Evolutionary conservation across 2,113 vertebrate species (phyloP), one percentile per base, ranked within the genome.

Genomic region (Ovis aries): DNA sequence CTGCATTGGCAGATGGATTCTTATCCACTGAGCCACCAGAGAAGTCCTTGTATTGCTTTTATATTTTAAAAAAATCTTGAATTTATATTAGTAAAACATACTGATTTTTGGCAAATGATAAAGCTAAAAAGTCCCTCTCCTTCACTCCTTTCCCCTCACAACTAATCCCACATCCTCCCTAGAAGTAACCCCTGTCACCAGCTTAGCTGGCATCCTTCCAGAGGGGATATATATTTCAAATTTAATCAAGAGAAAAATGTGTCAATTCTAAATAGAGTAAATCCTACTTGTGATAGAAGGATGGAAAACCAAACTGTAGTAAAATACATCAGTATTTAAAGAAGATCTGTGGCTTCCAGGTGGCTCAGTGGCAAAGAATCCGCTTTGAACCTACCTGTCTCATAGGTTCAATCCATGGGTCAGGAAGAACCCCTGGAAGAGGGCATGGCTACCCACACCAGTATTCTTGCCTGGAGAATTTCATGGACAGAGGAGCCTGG

Each of bases 221-320:
- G 5, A 57, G 50, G 77, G 14, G 36, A 92, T 82, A 53, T 62
- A 78, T 62, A 88, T 91, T n/a, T 71, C 67, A 71, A 93, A 59
- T 81, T 93, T 91, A 78, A 97, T 43, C 67, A 82, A 94, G 55
- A 96, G 53, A 92, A 97, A 92, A 93, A 93, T 16, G 13, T 89
- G 48, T 82, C 45, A 67, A 15, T 95, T 91, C 45, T 78, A 84
- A 93, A 78, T 50, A 91, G 10, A 80, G 17, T 31, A 91, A 96
- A 95, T 86, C 48, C 78, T 45, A 88, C 9, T 64, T 95, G 52
- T 91, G 82, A 89, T 17, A 89, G 45, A 95, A 94, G 33, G 31
- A 71, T 82, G 53, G 90, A 91, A 91, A 81, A 16, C 4, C 86
- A 78, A 89, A 86, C 6, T 52, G 50, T 40, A 40, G 45, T 45